Percentiles rank a stretch among this genome's conserved stretches.
Evolutionary conservation across 2,888 invertebrate genomes (phyloP).

Genomic region (Abscondita cerata): DNA sequence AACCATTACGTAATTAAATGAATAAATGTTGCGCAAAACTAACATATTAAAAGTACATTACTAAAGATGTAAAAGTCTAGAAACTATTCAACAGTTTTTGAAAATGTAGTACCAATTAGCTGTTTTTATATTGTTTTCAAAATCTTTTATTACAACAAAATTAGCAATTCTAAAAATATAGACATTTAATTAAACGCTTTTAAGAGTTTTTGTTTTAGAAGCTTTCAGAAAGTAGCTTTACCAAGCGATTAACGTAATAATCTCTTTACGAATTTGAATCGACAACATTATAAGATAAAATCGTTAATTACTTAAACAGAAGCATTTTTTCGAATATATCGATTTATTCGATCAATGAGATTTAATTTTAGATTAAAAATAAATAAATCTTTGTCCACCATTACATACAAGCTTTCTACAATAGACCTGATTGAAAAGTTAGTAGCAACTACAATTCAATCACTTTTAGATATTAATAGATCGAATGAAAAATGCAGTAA

Average conservation of each 20-base stretch:
- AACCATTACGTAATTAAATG: too few relatives aligned
- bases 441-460: not conserved
- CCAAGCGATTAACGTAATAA: not conserved
- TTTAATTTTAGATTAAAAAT: slow-evolving; percentile 24
- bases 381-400: not conserved
- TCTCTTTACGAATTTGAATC: slow-evolving; percentile 7
- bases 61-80: too few relatives aligned
- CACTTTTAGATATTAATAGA: slow-evolving; percentile 13
- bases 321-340: slow-evolving; percentile 5
- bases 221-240: too few relatives aligned
- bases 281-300: slow-evolving; percentile 20
- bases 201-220: too few relatives aligned
- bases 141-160: too few relatives aligned
- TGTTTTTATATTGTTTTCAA: too few relatives aligned
- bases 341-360: slow-evolving; percentile 19
- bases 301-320: slow-evolving; percentile 22
- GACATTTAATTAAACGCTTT: too few relatives aligned
- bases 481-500: not conserved
- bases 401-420: slow-evolving; percentile 9
- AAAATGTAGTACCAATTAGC: too few relatives aligned
- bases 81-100: too few relatives aligned
- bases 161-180: too few relatives aligned
- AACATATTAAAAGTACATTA: too few relatives aligned
- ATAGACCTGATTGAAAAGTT: slow-evolving; percentile 15
- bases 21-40: too few relatives aligned